phyloP scores from a whole-genome alignment of 2,797 vertebrate genomes.

The Acestrorhynchus altus region DNA sequence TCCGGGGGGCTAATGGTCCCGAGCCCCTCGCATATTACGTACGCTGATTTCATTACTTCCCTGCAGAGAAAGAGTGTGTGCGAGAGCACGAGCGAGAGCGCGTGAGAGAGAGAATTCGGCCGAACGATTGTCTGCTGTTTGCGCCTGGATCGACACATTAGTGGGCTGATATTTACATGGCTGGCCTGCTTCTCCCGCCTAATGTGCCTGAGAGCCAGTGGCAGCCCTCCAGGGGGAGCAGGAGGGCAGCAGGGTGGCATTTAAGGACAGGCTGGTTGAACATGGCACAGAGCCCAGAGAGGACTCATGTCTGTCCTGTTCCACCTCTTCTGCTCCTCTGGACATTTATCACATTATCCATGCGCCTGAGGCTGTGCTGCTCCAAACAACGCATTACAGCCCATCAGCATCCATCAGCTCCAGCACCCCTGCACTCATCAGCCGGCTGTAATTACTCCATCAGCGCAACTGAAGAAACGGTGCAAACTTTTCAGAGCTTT shows the following conservation, averaged over 20 bases:
- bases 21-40: conserved; percentile 23
- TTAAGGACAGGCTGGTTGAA: conserved; percentile 34
- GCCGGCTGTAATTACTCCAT: neutral
- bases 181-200: neutral
- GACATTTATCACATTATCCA: conserved; percentile 31
- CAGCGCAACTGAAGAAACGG: neutral
- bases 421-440: neutral
- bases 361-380: conserved; percentile 7
- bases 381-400: conserved; percentile 29
- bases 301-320: conserved; percentile 1
- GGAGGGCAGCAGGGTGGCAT: conserved; percentile 2
- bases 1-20: conserved; percentile 21
- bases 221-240: neutral
- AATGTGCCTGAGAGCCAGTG: neutral
- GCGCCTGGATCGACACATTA: conserved; percentile 13
- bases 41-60: conserved; percentile 37
- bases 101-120: neutral
- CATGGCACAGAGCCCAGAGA: conserved; percentile 27
- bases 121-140: neutral
- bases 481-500: neutral
- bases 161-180: conserved; percentile 10
- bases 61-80: neutral
- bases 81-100: neutral
- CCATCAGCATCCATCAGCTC: neutral
- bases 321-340: conserved; percentile 3